These are phyloP conservation scores for Diarsia dahlii DNA, from an alignment of 2,888 invertebrate species.

Conservation along the genomic window DNA sequence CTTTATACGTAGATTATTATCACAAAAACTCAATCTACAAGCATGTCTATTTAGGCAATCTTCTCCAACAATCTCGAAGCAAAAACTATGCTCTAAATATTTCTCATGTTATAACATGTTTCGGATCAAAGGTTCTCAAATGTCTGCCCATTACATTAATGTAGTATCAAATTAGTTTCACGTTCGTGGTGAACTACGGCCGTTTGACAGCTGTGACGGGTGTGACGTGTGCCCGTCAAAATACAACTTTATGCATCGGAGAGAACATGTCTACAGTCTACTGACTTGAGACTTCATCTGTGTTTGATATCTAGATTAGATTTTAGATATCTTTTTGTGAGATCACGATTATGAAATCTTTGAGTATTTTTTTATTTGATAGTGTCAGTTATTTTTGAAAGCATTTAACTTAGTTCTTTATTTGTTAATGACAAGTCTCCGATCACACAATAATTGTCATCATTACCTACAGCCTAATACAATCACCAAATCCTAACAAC, in stretches of 20 bases:
- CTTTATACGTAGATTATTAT: slow-evolving; percentile 9
- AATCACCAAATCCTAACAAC: neutral
- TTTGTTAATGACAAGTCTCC: too few relatives aligned
- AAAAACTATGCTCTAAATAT: slow-evolving; percentile 53
- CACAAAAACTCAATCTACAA: slow-evolving; percentile 18
- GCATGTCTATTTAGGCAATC: slow-evolving; percentile 36
- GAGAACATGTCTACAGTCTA: slow-evolving; percentile 28
- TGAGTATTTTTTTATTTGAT: neutral
- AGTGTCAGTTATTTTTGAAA: neutral
- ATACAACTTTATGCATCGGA: slow-evolving; percentile 40
- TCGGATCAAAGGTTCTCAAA: slow-evolving; percentile 44
- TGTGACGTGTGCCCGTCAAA: slow-evolving; percentile 52
- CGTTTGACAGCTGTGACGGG: slow-evolving; percentile 48
- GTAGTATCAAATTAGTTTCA: slow-evolving; percentile 55
- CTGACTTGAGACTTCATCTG: slow-evolving; percentile 18
- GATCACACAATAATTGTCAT: too few relatives aligned
- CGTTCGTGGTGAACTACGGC: slow-evolving; percentile 32
- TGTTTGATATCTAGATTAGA: slow-evolving; percentile 48
- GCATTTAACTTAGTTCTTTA: neutral
- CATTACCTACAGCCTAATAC: neutral
- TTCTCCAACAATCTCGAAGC: slow-evolving; percentile 13
- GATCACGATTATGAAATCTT: slow-evolving; percentile 19
- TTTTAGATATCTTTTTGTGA: slow-evolving; percentile 24
- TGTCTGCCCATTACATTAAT: slow-evolving; percentile 55
- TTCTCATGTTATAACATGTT: slow-evolving; percentile 32